Conservation (phyloP, 1,140 invertebrate species). For the Aphis craccivora region DNA sequence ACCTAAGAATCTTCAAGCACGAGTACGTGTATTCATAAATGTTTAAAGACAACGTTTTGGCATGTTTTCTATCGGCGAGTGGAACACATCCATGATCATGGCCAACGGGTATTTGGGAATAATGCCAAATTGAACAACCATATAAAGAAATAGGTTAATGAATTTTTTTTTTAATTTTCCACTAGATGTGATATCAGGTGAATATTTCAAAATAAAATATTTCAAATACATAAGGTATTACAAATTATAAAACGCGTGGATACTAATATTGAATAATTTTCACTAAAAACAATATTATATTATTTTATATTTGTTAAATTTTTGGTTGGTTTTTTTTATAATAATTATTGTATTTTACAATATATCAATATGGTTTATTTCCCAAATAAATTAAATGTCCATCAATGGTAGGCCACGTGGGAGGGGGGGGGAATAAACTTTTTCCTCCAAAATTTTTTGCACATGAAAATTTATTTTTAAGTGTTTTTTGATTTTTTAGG, state of each 20-base stretch:
- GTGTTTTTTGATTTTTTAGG: background rate
- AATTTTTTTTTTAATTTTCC: background rate
- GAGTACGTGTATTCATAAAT: background rate
- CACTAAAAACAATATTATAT: no score
- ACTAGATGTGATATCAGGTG: background rate
- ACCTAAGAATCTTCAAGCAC: background rate
- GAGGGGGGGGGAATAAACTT: no score
- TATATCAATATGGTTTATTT: background rate
- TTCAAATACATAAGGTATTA: background rate
- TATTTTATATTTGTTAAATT: background rate
- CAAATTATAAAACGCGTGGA: background rate
- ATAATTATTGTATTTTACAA: background rate
- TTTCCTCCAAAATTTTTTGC: no score
- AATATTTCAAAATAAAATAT: background rate
- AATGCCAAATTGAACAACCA: background rate
- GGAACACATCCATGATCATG: background rate
- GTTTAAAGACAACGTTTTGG: background rate
- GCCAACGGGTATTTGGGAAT: background rate
- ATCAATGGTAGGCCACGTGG: no score
- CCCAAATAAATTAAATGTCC: background rate
- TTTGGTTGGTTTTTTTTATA: background rate
- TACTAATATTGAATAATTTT: background rate
- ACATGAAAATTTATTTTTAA: background rate
- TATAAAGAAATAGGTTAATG: background rate
- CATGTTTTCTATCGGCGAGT: background rate